These are phyloP conservation scores for Zeugodacus cucurbitae DNA, from an alignment of 1,140 invertebrate species.

Conservation along the genomic window DNA sequence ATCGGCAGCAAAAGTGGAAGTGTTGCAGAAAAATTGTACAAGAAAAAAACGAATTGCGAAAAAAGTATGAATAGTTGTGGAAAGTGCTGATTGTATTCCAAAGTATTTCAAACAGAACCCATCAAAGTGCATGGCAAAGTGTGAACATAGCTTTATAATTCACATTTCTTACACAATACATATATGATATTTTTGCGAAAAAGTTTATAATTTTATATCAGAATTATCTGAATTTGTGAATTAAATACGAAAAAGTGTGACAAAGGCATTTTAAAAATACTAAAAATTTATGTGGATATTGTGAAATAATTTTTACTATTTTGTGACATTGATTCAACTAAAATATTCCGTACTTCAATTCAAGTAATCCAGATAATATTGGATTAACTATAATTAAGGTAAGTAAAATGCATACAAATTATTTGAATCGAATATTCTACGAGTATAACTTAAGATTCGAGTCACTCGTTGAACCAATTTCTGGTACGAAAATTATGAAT, in stretches of 20 bases:
- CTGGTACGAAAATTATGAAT: too few species aligned
- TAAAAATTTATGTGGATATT: too few species aligned
- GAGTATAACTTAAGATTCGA: too few species aligned
- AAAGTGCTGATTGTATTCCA: neutral
- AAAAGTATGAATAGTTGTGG: neutral
- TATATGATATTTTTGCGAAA: neutral
- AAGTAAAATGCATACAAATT: too few species aligned
- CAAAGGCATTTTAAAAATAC: neutral
- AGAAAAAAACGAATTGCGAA: neutral
- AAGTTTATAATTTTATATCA: neutral
- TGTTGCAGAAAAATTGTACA: neutral
- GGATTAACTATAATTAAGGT: too few species aligned
- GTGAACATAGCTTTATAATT: neutral
- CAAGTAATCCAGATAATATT: too few species aligned
- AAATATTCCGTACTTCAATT: too few species aligned
- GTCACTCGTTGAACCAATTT: too few species aligned
- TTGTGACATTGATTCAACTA: too few species aligned
- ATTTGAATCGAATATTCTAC: too few species aligned
- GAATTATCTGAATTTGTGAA: too few species aligned
- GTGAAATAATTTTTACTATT: too few species aligned
- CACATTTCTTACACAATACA: neutral
- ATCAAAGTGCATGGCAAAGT: neutral
- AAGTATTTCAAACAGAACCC: neutral
- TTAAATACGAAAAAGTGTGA: neutral
- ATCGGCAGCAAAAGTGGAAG: constrained; percentile 4